Conservation (phyloP, 2,888 invertebrate species). For the Epistrophe eligans region DNA sequence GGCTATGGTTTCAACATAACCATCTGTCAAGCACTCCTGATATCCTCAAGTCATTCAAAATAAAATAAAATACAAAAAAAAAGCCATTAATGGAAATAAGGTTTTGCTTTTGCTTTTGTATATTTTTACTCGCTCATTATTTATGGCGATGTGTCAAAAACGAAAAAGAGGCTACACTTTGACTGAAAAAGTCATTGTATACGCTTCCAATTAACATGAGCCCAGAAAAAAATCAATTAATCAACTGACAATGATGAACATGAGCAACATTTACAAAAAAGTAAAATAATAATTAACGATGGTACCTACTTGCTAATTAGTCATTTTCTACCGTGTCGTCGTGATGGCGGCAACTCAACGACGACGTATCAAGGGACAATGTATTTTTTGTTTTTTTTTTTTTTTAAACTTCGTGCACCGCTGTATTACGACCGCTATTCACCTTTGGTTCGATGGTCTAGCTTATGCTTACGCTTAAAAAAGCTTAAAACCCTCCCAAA, state of each 20-base stretch:
- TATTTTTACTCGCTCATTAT: conserved; percentile 62
- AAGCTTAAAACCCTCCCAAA: no score
- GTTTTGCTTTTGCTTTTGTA: conserved; percentile 14
- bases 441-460: no score
- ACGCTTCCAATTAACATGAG: conserved; percentile 38
- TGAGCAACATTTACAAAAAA: neutral
- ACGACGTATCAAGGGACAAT: neutral
- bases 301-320: conserved; percentile 64
- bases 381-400: no score
- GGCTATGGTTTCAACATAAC: conserved; percentile 64
- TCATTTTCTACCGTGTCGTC: conserved; percentile 7
- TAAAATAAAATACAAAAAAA: conserved; percentile 32
- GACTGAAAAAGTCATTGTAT: conserved; percentile 36
- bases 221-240: conserved; percentile 53
- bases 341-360: neutral
- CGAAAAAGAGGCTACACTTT: conserved; percentile 33
- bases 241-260: conserved; percentile 53
- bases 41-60: conserved; percentile 56
- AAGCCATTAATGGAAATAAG: conserved; percentile 14
- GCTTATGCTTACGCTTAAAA: no score
- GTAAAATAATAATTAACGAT: conserved; percentile 22
- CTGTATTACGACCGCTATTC: no score
- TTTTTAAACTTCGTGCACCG: no score
- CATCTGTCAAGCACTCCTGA: conserved; percentile 68
- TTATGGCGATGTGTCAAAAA: conserved; percentile 49